Evolutionary conservation across 2,888 invertebrate species (phyloP).

Genomic region (Scotopteryx bipunctaria): DNA sequence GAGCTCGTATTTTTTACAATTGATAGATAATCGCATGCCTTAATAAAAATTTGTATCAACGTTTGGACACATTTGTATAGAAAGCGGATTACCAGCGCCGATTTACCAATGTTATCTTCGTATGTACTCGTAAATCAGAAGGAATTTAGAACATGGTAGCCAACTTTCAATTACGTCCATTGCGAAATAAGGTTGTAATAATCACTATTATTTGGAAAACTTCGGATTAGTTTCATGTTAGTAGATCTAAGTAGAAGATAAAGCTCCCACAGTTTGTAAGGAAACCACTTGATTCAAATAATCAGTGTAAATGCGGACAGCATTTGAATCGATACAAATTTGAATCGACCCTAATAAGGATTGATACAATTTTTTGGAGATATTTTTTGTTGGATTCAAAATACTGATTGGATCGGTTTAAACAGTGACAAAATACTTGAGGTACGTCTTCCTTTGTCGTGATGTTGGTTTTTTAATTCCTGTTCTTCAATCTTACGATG

Average conservation of each 20-base stretch:
- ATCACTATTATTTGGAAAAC: no score
- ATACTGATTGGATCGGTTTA: constrained; percentile 75
- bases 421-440: constrained; percentile 81
- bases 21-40: constrained; percentile 62
- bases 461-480: constrained; percentile 46
- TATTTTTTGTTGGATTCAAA: constrained; percentile 60
- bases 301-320: constrained; percentile 7
- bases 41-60: constrained; percentile 69
- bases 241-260: no score
- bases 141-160: no score
- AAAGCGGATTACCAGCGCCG: constrained; percentile 30
- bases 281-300: no score
- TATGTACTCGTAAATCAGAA: no score
- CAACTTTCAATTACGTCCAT: no score
- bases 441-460: constrained; percentile 70
- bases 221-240: no score
- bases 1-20: constrained; percentile 60
- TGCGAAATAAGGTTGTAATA: no score
- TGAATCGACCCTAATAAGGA: constrained; percentile 11
- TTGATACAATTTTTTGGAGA: constrained; percentile 47
- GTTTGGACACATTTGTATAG: constrained; percentile 44
- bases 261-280: no score
- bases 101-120: neutral
- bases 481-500: neutral
- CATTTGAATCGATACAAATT: constrained; percentile 12